These are phyloP conservation scores for Lochmaea crataegi DNA, from an alignment of 2,888 invertebrate species.

Conservation along the genomic window DNA sequence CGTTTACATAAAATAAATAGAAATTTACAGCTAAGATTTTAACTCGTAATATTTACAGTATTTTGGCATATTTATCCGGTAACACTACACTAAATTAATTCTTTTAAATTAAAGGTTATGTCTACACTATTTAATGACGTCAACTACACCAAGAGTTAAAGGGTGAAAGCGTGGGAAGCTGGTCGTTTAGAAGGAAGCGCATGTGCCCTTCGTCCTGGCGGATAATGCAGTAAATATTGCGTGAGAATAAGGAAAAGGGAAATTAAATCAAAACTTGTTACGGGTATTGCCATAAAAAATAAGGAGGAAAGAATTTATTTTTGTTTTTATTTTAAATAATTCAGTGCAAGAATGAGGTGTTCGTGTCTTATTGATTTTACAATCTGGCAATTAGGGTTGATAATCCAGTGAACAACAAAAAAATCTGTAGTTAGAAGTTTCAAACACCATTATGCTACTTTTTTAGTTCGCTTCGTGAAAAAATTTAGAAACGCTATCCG, in stretches of 20 bases:
- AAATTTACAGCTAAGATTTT: not conserved
- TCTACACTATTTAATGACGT: slow-evolving; percentile 26
- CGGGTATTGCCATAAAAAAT: not conserved
- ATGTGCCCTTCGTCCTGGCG: not conserved
- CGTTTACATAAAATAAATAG: not conserved
- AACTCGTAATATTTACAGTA: not conserved
- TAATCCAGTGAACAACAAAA: not conserved
- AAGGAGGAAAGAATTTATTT: not conserved
- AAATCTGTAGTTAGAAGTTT: not conserved
- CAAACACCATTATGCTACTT: too few relatives aligned
- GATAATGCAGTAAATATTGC: slow-evolving; percentile 1
- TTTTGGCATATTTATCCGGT: slow-evolving; percentile 16
- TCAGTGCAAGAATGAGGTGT: not conserved
- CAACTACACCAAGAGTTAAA: slow-evolving; percentile 12
- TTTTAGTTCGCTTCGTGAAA: too few relatives aligned
- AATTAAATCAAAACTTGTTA: not conserved
- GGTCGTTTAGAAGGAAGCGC: slow-evolving; percentile 11
- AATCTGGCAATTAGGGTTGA: not conserved
- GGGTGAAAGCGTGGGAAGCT: slow-evolving; percentile 9
- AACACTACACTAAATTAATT: slow-evolving; percentile 17
- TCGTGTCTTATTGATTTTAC: not conserved
- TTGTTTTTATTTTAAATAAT: not conserved
- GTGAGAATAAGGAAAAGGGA: not conserved
- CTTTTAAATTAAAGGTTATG: slow-evolving; percentile 18
- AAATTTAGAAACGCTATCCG: too few relatives aligned